These are phyloP conservation scores for Salvelinus alpinus DNA, from an alignment of 2,113 vertebrate genomes.

Conservation along the genomic window DNA sequence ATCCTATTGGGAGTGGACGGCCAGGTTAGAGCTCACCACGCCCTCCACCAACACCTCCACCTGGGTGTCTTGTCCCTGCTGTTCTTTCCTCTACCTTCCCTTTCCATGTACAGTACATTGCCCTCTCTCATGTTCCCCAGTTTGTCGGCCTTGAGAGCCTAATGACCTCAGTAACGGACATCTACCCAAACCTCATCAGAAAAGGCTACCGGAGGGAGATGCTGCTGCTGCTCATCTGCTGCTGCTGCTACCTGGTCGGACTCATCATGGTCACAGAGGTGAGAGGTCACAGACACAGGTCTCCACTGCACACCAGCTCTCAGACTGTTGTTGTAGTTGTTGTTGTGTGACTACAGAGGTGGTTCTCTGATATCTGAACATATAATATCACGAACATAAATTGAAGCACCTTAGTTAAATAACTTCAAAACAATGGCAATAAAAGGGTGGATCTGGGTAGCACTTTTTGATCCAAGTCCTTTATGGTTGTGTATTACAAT, in stretches of 20 bases:
- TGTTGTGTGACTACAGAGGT: no score
- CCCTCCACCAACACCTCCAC: neutral
- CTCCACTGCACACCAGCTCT: no score
- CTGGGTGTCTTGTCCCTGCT: no score
- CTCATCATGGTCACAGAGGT: constrained; percentile 85
- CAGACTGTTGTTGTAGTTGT: no score
- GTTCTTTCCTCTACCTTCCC: no score
- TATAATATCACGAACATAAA: no score
- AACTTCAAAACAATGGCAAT: no score
- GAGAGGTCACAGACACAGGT: constrained; percentile 29
- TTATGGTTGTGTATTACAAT: no score
- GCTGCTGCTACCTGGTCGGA: constrained; percentile 74
- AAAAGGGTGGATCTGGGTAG: no score
- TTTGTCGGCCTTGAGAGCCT: constrained; percentile 89
- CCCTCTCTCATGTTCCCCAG: constrained; percentile 58
- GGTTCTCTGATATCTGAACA: no score
- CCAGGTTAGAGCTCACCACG: constrained; percentile 55
- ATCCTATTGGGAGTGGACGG: constrained; percentile 85
- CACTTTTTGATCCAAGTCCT: no score
- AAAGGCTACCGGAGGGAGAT: constrained; percentile 79
- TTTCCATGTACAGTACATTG: neutral
- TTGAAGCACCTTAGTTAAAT: no score
- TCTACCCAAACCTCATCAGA: constrained; percentile 77
- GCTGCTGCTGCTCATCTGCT: constrained; percentile 75
- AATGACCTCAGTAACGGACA: constrained; percentile 82